Evolutionary conservation across 2,113 vertebrate species (phyloP), one percentile per base, ranked within the genome.

Genomic region (Lepidothrix coronata): DNA sequence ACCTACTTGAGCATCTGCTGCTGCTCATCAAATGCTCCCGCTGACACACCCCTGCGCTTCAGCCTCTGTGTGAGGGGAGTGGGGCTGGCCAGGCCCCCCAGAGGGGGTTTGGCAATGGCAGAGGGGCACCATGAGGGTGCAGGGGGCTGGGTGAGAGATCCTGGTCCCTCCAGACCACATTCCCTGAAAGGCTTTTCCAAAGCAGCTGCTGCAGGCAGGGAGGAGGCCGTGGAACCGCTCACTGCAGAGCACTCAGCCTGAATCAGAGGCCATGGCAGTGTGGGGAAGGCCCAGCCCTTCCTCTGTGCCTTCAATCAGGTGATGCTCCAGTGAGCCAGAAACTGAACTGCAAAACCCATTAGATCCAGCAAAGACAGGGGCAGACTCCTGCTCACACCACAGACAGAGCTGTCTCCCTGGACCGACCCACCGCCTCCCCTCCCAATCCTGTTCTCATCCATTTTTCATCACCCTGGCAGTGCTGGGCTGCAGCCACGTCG

Each of bases 241-340:
- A 12, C 28, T 20, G 16, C 10, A 0, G 0, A 16, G 43, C 2
- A 80, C 59, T 57, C n/a, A 68, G 55, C 85, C 55, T 23, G 39
- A 70, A 9, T 57, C 20, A 14, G 37, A 41, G 61, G 59, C 37
- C 19, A 5, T 21, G 65, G 11, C 5, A 3, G 46, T 0, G 33
- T 1, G 14, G 51, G 83, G 55, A 58, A 16, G 73, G 81, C 46
- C 84, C 33, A 3, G 39, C 74, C 73, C 73, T 70, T 84, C 68
- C 89, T 39, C 68, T 9, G 39, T 2, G 46, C n/a, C 5, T 78
- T 71, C 70, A 19, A 27, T 58, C 85, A 71, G 66, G 78, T 2
- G 70, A 95, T 75, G 96, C 91, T 95, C 85, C 93, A 83, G 30
- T n/a, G 92, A 96, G 85, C 88, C 91, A 91, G 85, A 87, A 95